Evolutionary conservation across 2,797 vertebrate species (phyloP).

Genomic region (Xiphorhynchus erythropygius): DNA sequence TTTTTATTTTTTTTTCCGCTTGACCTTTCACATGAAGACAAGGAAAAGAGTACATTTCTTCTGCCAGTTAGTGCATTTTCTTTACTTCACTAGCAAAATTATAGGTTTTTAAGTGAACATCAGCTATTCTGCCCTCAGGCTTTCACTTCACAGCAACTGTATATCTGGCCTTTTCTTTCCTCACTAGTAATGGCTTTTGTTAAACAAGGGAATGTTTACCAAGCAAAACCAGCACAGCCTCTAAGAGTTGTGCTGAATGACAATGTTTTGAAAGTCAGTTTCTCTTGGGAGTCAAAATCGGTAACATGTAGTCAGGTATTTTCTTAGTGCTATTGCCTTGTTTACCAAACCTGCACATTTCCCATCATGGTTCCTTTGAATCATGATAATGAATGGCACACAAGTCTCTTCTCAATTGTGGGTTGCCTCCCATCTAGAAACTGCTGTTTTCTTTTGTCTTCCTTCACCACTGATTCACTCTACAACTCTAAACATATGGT

Average conservation of each 20-base stretch:
- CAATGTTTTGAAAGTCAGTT: background rate
- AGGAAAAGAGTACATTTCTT: background rate
- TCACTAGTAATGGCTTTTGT: background rate
- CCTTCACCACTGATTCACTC: background rate
- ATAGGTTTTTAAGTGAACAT: background rate
- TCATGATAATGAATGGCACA: background rate
- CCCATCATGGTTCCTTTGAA: background rate
- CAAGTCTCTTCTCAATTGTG: background rate
- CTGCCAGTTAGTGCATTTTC: background rate
- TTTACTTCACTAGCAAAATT: slow-evolving; percentile 30
- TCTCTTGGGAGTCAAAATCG: background rate
- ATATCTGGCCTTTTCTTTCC: background rate
- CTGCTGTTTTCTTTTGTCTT: background rate
- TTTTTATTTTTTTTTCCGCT: background rate
- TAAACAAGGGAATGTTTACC: slow-evolving; percentile 33
- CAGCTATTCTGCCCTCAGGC: background rate
- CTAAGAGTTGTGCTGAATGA: background rate
- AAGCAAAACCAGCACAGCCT: background rate
- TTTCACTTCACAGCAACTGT: background rate
- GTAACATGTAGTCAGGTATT: background rate
- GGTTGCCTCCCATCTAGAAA: background rate
- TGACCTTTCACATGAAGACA: slow-evolving; percentile 54
- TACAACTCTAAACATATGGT: fast-evolving
- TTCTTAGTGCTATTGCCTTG: background rate
- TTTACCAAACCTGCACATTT: slow-evolving; percentile 3